These are phyloP conservation scores for Phasianus colchicus DNA, from an alignment of 2,113 vertebrate species.

Conservation along the genomic window DNA sequence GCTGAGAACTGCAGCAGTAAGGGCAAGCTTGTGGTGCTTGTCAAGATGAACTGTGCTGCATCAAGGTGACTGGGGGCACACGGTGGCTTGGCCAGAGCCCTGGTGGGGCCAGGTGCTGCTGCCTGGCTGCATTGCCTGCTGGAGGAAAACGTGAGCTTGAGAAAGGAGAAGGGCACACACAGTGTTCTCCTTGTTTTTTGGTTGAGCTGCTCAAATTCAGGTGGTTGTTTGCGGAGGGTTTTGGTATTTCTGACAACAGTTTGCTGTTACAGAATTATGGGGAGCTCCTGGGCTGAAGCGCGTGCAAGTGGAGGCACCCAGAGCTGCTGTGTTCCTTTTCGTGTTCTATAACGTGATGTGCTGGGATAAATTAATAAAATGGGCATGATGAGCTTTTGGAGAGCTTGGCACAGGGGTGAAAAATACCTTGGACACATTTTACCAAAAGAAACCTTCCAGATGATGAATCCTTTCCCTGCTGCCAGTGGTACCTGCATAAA, in stretches of 20 bases:
- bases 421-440: not conserved
- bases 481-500: not conserved
- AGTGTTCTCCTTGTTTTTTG: not conserved
- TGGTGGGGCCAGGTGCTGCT: fast-evolving
- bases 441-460: not conserved
- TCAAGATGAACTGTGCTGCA: not conserved
- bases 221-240: not conserved
- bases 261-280: no score
- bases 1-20: not conserved
- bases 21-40: not conserved
- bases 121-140: not conserved
- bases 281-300: not conserved
- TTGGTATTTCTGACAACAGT: not conserved
- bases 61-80: not conserved
- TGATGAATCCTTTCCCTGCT: not conserved
- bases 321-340: not conserved
- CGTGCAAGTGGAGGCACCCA: not conserved
- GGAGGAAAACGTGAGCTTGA: not conserved
- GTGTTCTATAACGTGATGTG: fast-evolving
- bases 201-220: not conserved
- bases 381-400: not conserved
- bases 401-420: not conserved
- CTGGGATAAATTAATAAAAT: not conserved
- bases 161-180: no score
- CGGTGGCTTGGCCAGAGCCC: not conserved